Evolutionary conservation across 2,888 invertebrate genomes (phyloP).

Genomic region (Mythimna ferrago): DNA sequence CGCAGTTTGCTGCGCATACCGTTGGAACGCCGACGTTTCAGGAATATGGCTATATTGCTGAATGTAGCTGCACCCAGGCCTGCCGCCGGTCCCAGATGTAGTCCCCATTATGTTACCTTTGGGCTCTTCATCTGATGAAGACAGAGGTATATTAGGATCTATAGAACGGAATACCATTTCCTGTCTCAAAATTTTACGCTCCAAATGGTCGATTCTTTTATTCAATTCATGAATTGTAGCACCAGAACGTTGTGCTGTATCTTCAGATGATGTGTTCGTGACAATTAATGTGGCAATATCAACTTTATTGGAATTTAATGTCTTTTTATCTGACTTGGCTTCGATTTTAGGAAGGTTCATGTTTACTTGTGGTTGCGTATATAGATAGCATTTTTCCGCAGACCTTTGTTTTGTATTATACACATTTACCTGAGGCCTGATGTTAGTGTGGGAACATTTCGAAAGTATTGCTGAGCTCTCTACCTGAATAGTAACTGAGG

Average conservation of each 20-base stretch:
- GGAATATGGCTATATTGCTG: constrained; percentile 87
- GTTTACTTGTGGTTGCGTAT: constrained; percentile 76
- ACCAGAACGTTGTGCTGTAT: constrained; percentile 65
- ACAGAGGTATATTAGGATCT: constrained; percentile 76
- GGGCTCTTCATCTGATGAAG: constrained; percentile 82
- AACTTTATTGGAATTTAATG: constrained; percentile 71
- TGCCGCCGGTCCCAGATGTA: constrained; percentile 69
- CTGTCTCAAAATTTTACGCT: constrained; percentile 81
- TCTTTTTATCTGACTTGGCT: constrained; percentile 69
- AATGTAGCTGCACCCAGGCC: constrained; percentile 85
- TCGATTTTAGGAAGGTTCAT: constrained; percentile 79
- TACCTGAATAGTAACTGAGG: constrained; percentile 70
- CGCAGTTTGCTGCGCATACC: constrained; percentile 79
- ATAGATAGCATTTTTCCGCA: constrained; percentile 81
- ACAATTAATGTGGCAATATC: constrained; percentile 78
- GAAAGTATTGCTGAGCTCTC: constrained; percentile 69
- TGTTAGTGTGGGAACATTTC: constrained; percentile 71
- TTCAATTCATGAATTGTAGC: constrained; percentile 73
- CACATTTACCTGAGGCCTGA: constrained; percentile 63
- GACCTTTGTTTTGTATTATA: constrained; percentile 72
- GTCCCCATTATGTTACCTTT: constrained; percentile 72
- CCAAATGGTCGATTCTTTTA: constrained; percentile 80
- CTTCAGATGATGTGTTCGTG: constrained; percentile 76
- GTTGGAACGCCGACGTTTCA: constrained; percentile 86
- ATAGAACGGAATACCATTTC: constrained; percentile 84